Base-by-base conservation (phyloP, 2,888 invertebrate genomes). In the Cataglyphis altisquamis region DNA sequence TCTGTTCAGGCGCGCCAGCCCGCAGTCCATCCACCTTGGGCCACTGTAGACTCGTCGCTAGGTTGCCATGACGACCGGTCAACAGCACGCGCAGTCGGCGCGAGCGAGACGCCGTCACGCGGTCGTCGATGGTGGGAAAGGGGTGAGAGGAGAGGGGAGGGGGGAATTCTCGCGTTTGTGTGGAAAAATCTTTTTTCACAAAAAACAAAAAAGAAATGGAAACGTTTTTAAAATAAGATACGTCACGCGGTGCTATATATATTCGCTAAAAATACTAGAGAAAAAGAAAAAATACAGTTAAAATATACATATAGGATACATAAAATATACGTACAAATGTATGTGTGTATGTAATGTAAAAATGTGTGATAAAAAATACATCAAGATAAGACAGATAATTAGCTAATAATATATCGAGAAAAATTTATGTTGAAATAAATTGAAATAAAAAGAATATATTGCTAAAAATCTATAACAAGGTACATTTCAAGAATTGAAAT, bases 51-150 rank as follows among this genome's bases (percentile, higher is more conserved):
- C 86, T 86, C 89, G 89, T 90, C 89, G 88, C 86, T 75, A 83
- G 84, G 92, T 92, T 89, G 84, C 89, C 90, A 92, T 91, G 89
- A 88, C 90, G 88, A 93, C 90, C 82, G 85, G 84, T 85, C 90
- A 88, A 88, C 86, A 88, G 87, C 89, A 85, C 85, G 90, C 86
- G 88, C 45, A 85, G 87, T 85, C 87, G 82, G 85, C 86, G 85
- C 89, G 83, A 86, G 70, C 81, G 73, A 82, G 84, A 86, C 67
- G 82, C 78, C 74, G 36, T 72, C 74, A 66, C 64, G 48, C 52
- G 63, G 67, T 32, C 41, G 78, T 63, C 15, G 70, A 25, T 18
- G 62, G 21, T 15, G 29, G 29, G 3, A n/a, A 12, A 12, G 6
- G 6, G 15, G 48, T 0, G 32, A 21, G 32, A 9, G 48, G 3